phyloP scores from a whole-genome alignment of 1,140 invertebrate species.

The Drosophila biarmipes region DNA sequence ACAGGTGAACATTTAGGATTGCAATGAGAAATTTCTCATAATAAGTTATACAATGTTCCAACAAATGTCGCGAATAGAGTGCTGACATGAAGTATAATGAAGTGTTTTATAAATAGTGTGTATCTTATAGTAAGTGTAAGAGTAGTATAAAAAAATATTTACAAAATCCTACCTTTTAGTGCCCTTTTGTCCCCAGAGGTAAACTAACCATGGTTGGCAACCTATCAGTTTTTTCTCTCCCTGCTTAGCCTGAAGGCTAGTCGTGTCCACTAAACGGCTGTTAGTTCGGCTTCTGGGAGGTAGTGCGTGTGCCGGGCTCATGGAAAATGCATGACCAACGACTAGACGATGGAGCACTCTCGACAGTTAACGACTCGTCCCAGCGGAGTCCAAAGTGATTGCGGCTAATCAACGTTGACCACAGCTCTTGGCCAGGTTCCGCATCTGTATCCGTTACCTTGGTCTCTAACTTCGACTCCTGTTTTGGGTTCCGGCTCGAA shows the following conservation, averaged over 20 bases:
- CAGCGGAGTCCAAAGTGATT: slow-evolving; percentile 70
- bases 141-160: no score
- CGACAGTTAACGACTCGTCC: slow-evolving; percentile 73
- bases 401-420: slow-evolving; percentile 72
- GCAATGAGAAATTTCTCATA: no score
- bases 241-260: slow-evolving; percentile 8
- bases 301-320: slow-evolving; percentile 49
- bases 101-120: no score
- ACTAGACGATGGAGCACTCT: slow-evolving; percentile 63
- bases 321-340: slow-evolving; percentile 74
- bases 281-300: slow-evolving; percentile 53
- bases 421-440: slow-evolving; percentile 33
- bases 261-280: slow-evolving; percentile 74
- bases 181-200: no score
- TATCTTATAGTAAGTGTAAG: no score
- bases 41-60: no score
- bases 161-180: no score
- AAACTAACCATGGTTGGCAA: no score
- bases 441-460: slow-evolving; percentile 17
- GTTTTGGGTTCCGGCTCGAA: slow-evolving; percentile 1
- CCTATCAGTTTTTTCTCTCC: neutral
- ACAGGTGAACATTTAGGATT: no score
- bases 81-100: no score
- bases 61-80: no score
- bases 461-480: neutral